These are phyloP conservation scores for Calameuta idolon DNA, from an alignment of 2,888 invertebrate species.

Conservation along the genomic window DNA sequence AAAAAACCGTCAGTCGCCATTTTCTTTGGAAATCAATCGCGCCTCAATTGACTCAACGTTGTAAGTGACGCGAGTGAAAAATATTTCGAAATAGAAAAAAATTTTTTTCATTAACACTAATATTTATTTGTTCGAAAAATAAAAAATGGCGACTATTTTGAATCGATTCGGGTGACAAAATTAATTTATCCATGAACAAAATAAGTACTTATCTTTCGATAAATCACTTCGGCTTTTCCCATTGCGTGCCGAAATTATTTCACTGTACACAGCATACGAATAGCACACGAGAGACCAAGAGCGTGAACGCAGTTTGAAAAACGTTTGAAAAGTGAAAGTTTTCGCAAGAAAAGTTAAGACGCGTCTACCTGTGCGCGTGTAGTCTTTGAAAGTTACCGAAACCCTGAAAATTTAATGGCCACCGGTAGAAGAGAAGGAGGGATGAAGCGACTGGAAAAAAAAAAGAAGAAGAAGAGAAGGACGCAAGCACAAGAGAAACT, in stretches of 20 bases:
- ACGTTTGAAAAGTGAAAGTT: conserved; percentile 5
- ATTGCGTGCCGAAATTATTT: not conserved
- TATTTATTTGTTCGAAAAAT: not conserved
- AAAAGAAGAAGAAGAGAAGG: not conserved
- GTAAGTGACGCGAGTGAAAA: not conserved
- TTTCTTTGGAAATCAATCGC: not conserved
- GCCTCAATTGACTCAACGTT: not conserved
- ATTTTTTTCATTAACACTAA: not conserved
- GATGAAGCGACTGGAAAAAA: not conserved
- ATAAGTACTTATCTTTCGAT: not conserved
- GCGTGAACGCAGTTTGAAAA: not conserved
- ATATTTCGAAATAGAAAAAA: not conserved
- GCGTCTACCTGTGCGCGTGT: not conserved
- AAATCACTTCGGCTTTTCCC: not conserved
- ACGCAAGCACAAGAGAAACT: conserved; percentile 3
- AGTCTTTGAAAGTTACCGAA: conserved; percentile 9
- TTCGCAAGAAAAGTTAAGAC: not conserved
- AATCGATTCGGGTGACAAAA: not conserved
- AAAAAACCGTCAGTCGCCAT: not conserved
- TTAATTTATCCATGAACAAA: not conserved
- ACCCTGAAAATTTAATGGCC: conserved; percentile 7
- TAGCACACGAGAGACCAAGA: not conserved
- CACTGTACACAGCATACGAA: not conserved
- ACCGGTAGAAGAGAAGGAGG: not conserved
- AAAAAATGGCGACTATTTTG: not conserved